Evolutionary conservation across 2,888 invertebrate species (phyloP).

Genomic region (Acronicta leporina): DNA sequence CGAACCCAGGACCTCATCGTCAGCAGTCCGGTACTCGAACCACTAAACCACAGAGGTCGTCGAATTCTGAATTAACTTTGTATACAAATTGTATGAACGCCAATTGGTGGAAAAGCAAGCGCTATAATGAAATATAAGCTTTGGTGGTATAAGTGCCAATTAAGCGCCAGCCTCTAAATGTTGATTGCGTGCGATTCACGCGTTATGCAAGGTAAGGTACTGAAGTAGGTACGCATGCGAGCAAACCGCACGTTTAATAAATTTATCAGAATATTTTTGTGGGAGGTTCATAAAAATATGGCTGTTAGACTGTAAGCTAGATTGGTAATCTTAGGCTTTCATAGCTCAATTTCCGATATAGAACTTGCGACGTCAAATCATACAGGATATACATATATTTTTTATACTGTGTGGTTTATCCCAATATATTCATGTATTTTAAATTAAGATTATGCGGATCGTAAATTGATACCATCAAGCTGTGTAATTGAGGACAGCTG

Average conservation of each 20-base stretch:
- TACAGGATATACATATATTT: not conserved
- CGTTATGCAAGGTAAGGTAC: conserved; percentile 25
- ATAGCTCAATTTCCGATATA: no score
- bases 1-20: no score
- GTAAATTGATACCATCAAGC: no score
- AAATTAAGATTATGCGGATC: no score
- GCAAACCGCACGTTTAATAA: conserved; percentile 40
- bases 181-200: conserved; percentile 57
- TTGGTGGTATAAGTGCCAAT: conserved; percentile 52
- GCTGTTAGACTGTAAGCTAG: no score
- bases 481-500: no score
- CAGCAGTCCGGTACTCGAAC: no score
- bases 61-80: not conserved
- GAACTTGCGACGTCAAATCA: not conserved
- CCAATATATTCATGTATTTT: no score
- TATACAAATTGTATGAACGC: conserved; percentile 3
- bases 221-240: conserved; percentile 31
- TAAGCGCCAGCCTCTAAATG: conserved; percentile 50
- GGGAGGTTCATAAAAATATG: not conserved
- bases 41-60: no score
- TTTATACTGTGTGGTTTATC: no score
- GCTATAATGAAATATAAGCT: conserved; percentile 52
- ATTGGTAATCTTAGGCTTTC: no score
- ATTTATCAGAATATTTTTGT: conserved; percentile 21
- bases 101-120: conserved; percentile 35